Evolutionary conservation across 1,140 invertebrate genomes (phyloP), one percentile per base, ranked within the genome.

Genomic region (Cryptotermes secundus): DNA sequence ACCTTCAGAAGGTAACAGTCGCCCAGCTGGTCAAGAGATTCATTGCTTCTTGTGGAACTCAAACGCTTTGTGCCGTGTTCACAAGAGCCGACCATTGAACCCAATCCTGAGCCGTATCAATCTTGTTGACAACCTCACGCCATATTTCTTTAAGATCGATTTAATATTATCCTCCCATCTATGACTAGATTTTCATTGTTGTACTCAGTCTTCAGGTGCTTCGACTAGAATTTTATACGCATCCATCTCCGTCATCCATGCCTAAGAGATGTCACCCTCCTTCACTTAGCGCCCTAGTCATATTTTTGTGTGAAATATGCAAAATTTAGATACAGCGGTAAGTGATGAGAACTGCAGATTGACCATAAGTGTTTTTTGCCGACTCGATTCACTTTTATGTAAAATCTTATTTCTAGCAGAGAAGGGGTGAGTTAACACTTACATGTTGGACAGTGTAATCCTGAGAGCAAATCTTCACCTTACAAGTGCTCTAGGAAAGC

Each of bases 381-480:
- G 59, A 72, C 59, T 59, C 12, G 19, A 22, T 59, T 59, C 53
- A 59, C 12, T n/a, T 14, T 3, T n/a, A 22, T 12, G 59, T 72
- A 72, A 31, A 31, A 72, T 72, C 26, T 6, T 72, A n/a, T 72
- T 72, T 14, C 59, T 72, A 3, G 26, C n/a, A 72, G 59, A 31
- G 4, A n/a, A 72, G 3, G 53, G 53, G 1, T 59, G 53, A 59
- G 53, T 12, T 59, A 59, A 59, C 53, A 59, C 12, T 59, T 59
- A 22, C 53, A 4, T 59, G 53, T 59, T 59, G 53, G 59, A 72
- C 59, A 31, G 14, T 72, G 14, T 72, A 31, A 31, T 72, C n/a
- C n/a, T 72, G 59, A 72, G 59, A 72, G n/a, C 59, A 72, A 72
- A 72, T 72, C 59, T 72, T 72, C 59, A 31, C 59, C 59, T 72